Conservation (phyloP, 2,113 vertebrate species). For the Sinosuthora webbiana region DNA sequence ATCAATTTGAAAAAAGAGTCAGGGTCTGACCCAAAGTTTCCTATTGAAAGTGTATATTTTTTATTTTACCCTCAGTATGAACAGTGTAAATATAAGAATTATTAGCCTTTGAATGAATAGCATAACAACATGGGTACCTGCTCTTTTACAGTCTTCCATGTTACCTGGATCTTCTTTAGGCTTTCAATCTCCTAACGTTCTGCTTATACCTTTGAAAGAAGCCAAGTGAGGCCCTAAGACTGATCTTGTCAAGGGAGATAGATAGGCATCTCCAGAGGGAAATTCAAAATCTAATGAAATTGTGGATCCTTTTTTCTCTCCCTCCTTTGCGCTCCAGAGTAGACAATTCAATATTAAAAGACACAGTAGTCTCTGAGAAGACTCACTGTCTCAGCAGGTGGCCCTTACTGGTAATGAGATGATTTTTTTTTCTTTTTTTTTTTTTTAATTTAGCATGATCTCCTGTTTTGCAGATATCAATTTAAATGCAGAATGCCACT, state of each 20-base stretch:
- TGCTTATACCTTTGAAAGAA: background rate
- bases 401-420: conserved; percentile 14
- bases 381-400: conserved; percentile 6
- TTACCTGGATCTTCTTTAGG: background rate
- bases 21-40: background rate
- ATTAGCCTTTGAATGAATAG: background rate
- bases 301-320: background rate
- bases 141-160: background rate
- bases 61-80: background rate
- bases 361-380: background rate
- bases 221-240: background rate
- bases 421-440: background rate
- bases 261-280: background rate
- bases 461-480: background rate
- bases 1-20: background rate
- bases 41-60: background rate
- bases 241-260: background rate
- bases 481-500: conserved; percentile 10
- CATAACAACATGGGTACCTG: background rate
- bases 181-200: background rate
- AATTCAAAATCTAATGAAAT: conserved; percentile 25
- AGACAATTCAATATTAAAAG: conserved; percentile 20
- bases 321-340: background rate
- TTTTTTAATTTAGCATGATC: background rate
- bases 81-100: background rate